Evolutionary conservation across 2,888 invertebrate species (phyloP).

Genomic region (Ctena decussata): DNA sequence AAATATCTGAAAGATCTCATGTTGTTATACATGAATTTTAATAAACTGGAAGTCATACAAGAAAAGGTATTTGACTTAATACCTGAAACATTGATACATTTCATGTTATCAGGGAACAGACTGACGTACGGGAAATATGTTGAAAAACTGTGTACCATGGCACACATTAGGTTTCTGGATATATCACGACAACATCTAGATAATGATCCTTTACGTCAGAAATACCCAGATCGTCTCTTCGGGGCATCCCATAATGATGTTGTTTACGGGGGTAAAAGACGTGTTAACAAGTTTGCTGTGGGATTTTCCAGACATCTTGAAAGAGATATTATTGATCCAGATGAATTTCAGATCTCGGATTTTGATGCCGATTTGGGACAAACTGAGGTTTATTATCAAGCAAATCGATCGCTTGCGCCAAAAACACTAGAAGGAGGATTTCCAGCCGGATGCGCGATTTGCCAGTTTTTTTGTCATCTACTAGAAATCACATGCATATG

Average conservation of each 20-base stretch:
- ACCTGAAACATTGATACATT: conserved; percentile 13
- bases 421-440: too few species aligned
- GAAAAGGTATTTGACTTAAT: conserved; percentile 15
- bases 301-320: too few species aligned
- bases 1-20: conserved; percentile 30
- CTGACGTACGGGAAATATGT: conserved; percentile 36
- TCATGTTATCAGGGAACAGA: conserved; percentile 55
- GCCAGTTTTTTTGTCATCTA: too few species aligned
- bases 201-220: conserved; percentile 42
- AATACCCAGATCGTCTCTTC: neutral
- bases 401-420: too few species aligned
- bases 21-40: conserved; percentile 45
- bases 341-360: too few species aligned
- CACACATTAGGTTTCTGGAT: conserved; percentile 23
- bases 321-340: too few species aligned
- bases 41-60: conserved; percentile 58
- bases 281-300: too few species aligned
- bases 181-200: conserved; percentile 52
- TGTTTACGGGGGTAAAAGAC: too few species aligned
- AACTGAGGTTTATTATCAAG: too few species aligned
- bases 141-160: neutral
- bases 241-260: too few species aligned
- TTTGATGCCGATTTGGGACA: too few species aligned
- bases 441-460: too few species aligned
- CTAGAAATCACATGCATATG: neutral